Conservation (phyloP, 2,888 invertebrate species). For the Frankliniella fusca region DNA sequence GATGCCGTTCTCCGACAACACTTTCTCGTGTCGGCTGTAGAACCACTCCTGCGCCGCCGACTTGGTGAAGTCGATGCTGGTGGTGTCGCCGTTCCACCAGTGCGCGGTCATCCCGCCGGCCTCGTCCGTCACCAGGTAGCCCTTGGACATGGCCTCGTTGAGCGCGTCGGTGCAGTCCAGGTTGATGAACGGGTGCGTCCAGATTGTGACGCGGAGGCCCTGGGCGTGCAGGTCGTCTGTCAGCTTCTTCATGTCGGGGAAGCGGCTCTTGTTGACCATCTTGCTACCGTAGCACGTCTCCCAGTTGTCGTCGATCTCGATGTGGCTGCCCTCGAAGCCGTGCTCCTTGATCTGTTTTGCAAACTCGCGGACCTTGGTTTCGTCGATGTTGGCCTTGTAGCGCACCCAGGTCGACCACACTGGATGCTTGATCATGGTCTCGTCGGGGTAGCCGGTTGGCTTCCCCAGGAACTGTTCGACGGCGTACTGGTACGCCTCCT, state of each 20-base stretch:
- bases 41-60: slow-evolving; percentile 50
- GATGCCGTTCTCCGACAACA: slow-evolving; percentile 61
- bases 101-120: slow-evolving; percentile 43
- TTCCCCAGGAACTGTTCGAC: slow-evolving; percentile 59
- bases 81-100: slow-evolving; percentile 55
- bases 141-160: slow-evolving; percentile 54
- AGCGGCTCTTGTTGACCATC: slow-evolving; percentile 58
- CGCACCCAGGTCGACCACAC: slow-evolving; percentile 87
- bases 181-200: slow-evolving; percentile 86
- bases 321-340: slow-evolving; percentile 66
- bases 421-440: slow-evolving; percentile 69
- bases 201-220: slow-evolving; percentile 72
- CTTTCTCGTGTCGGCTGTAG: slow-evolving; percentile 49
- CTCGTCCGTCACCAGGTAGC: slow-evolving; percentile 52
- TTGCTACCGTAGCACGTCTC: slow-evolving; percentile 77
- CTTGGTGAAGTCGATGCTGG: slow-evolving; percentile 68
- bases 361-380: slow-evolving; percentile 58
- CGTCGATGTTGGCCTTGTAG: slow-evolving; percentile 64
- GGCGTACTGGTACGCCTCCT: slow-evolving; percentile 60
- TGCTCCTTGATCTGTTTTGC: slow-evolving; percentile 62
- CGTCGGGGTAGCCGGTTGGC: slow-evolving; percentile 59
- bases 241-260: slow-evolving; percentile 62
- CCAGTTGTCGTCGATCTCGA: slow-evolving; percentile 87
- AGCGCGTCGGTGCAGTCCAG: slow-evolving; percentile 62
- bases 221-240: slow-evolving; percentile 54